Base-by-base conservation (phyloP, 1,140 invertebrate species). In the Drosophila quadrilineata region DNA sequence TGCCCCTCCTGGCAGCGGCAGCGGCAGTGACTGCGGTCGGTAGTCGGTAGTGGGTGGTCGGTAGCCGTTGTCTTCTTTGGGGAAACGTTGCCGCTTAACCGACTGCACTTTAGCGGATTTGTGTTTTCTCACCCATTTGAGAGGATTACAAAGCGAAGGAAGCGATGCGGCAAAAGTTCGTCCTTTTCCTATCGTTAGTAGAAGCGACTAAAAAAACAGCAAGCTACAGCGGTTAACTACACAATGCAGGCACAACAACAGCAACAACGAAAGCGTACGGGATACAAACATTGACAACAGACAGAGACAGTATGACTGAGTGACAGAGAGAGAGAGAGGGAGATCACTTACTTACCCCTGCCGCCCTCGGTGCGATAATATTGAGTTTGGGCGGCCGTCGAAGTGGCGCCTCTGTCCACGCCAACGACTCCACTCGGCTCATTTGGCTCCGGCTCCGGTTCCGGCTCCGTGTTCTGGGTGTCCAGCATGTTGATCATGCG, bases 301-400 rank as follows among this genome's bases (percentile, higher is more conserved):
- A 66, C 49, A 74, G 38, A 64, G 52, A 41, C 56, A 6, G 53
- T 12, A 54, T 35, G 66, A 40, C 46, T 57, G 64, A 49, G 69
- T 76, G 71, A 66, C 70, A 59, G 69, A 43, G 59, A 48, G 24
- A 56, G 31, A 57, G 41, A 31, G 59, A 38, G 40, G 28, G 71
- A 31, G 71, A 76, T 54, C 87, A 89, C 86, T 88, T 88, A 89
- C 88, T 89, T 89, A 89, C 88, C 88, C 75, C 88, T 88, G 71
- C 85, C 64, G 71, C 89, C 87, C 69, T 88, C 77, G 60, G 64
- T 84, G 77, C 77, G 73, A 84, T 84, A 84, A 14, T 84, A 84
- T 17, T 65, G 79, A 6, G 69, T 38, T 31, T 76, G 77, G 64
- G 77, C 77, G 77, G 73, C 77, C 59, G 53, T 41, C 52, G 65